phyloP scores from a whole-genome alignment of 2,888 invertebrate genomes.

The Meta bourneti region DNA sequence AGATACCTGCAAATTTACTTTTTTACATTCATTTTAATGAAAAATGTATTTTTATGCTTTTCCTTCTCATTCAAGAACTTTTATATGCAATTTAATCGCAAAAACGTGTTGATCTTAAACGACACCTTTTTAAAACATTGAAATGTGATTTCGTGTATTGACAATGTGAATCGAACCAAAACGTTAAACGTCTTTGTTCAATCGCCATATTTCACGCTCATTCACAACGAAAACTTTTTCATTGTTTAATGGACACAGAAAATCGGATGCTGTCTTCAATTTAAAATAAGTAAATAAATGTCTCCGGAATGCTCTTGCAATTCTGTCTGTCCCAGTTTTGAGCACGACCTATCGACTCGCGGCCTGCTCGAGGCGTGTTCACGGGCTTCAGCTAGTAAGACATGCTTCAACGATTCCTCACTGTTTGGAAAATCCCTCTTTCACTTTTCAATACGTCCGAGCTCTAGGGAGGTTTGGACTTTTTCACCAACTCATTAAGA shows the following conservation, averaged over 20 bases:
- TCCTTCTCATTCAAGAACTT: too few relatives aligned
- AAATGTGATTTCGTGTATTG: too few relatives aligned
- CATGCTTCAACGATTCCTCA: conserved; percentile 47
- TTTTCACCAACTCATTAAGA: too few relatives aligned
- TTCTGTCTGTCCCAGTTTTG: conserved; percentile 28
- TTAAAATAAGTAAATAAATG: conserved; percentile 40
- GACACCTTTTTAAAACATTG: too few relatives aligned
- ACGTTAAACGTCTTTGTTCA: not conserved
- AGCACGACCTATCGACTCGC: conserved; percentile 34
- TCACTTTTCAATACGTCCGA: conserved; percentile 31
- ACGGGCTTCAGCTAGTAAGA: conserved; percentile 3
- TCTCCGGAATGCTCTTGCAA: conserved; percentile 29
- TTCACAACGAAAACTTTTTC: not conserved
- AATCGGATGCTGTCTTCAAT: conserved; percentile 18
- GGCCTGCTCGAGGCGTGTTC: conserved; percentile 40
- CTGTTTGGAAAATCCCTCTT: conserved; percentile 4
- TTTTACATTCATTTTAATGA: too few relatives aligned
- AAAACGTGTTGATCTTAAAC: too few relatives aligned
- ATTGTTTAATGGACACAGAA: conserved; percentile 22
- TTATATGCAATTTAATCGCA: too few relatives aligned
- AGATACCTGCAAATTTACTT: too few relatives aligned
- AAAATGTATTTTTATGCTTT: too few relatives aligned
- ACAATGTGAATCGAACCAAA: too few relatives aligned
- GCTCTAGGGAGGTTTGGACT: not conserved
- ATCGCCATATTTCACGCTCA: not conserved